phyloP scores from a whole-genome alignment of 2,113 vertebrate species.

The Desmodus rotundus region DNA sequence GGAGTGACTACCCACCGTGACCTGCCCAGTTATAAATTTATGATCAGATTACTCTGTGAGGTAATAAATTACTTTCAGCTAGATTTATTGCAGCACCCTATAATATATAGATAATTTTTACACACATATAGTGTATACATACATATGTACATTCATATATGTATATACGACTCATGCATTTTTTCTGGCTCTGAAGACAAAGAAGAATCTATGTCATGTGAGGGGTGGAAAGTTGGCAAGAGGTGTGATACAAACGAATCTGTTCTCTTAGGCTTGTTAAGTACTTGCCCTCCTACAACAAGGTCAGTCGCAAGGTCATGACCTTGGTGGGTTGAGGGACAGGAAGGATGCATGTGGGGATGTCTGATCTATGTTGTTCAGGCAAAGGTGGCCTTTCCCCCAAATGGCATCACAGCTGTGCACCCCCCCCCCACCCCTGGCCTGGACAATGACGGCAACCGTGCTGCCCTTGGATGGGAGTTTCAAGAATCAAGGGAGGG shows the following conservation, averaged over 20 bases:
- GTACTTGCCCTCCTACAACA: background rate
- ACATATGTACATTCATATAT: background rate
- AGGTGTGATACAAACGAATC: background rate
- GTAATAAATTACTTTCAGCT: background rate
- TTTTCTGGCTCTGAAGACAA: background rate
- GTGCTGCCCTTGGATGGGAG: fast-evolving
- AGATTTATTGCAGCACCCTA: too few species aligned
- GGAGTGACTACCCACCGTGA: background rate
- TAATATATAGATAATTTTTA: background rate
- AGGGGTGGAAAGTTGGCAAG: background rate
- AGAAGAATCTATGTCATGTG: background rate
- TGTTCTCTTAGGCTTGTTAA: background rate
- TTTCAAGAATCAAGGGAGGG: background rate
- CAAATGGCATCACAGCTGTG: background rate
- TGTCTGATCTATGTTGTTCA: background rate
- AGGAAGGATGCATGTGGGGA: too few species aligned
- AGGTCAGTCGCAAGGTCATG: fast-evolving
- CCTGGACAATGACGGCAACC: background rate
- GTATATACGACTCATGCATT: background rate
- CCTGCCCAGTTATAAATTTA: background rate
- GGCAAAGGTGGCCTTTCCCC: background rate
- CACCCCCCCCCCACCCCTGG: too few species aligned
- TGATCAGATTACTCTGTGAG: background rate
- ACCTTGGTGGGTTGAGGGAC: background rate
- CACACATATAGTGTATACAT: background rate